Percentiles rank a stretch among this genome's conserved stretches.
Evolutionary conservation across 2,113 vertebrate species (phyloP).

Genomic region (Sprattus sprattus): DNA sequence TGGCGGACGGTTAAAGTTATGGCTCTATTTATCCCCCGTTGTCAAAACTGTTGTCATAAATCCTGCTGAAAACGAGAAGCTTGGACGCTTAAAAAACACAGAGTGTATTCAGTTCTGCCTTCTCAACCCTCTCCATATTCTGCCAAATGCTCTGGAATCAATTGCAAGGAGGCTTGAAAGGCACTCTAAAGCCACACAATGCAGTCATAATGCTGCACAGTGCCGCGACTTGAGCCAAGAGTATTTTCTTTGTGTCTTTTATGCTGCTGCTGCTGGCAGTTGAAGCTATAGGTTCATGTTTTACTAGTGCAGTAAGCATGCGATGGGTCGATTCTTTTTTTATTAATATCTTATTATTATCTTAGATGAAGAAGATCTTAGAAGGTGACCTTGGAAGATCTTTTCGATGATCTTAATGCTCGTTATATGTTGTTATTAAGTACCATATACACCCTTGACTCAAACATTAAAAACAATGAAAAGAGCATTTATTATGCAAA

Average conservation of each 20-base stretch:
- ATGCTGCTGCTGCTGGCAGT: not conserved
- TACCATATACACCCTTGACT: no score
- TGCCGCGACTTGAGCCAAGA: not conserved
- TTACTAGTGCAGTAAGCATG: no score
- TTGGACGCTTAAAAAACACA: conserved; percentile 40
- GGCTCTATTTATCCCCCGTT: conserved; percentile 60
- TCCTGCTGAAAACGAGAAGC: conserved; percentile 60
- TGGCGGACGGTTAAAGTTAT: conserved; percentile 61
- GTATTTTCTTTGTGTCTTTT: not conserved
- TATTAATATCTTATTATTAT: not conserved
- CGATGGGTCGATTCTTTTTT: no score
- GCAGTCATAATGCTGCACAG: not conserved
- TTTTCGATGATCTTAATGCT: no score
- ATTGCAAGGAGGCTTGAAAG: conserved; percentile 41
- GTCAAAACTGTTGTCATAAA: conserved; percentile 68
- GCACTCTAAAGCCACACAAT: conserved; percentile 11
- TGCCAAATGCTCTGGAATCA: conserved; percentile 60
- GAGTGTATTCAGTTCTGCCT: conserved; percentile 63
- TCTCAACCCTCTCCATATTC: conserved; percentile 52
- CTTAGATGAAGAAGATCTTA: no score
- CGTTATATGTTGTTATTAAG: no score
- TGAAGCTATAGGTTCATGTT: not conserved
- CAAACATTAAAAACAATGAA: no score
- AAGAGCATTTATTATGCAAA: no score
- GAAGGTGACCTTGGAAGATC: no score